These are phyloP conservation scores for Hirundo rustica DNA, from an alignment of 2,797 vertebrate genomes.

Conservation along the genomic window DNA sequence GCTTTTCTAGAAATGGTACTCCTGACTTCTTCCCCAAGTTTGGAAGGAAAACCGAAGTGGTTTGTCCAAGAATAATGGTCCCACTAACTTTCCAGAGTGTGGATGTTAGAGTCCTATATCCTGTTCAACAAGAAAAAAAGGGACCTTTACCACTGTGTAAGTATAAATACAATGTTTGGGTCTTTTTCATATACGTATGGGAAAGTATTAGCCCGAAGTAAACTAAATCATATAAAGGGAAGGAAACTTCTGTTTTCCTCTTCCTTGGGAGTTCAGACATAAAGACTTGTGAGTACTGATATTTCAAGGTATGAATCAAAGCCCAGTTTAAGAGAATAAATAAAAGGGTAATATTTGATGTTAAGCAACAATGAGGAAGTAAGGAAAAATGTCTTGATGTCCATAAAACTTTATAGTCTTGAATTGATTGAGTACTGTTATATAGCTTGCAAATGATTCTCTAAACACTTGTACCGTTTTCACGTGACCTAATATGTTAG, in stretches of 20 bases:
- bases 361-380: background rate
- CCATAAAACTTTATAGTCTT: background rate
- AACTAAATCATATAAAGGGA: background rate
- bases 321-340: background rate
- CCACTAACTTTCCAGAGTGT: background rate
- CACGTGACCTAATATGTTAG: background rate
- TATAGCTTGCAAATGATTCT: background rate
- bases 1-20: conserved; percentile 31
- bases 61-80: conserved; percentile 16
- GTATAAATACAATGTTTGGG: background rate
- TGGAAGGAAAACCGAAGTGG: conserved; percentile 14
- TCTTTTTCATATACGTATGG: background rate
- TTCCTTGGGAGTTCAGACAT: background rate
- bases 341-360: background rate
- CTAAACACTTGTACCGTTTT: background rate
- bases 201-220: background rate
- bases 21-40: background rate
- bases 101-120: background rate
- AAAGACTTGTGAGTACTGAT: background rate
- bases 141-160: background rate
- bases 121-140: background rate
- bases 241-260: background rate
- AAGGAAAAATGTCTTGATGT: background rate
- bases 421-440: background rate
- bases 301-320: background rate